Evolutionary conservation across 2,888 invertebrate genomes (phyloP).

Genomic region (Pimpla rufipes): DNA sequence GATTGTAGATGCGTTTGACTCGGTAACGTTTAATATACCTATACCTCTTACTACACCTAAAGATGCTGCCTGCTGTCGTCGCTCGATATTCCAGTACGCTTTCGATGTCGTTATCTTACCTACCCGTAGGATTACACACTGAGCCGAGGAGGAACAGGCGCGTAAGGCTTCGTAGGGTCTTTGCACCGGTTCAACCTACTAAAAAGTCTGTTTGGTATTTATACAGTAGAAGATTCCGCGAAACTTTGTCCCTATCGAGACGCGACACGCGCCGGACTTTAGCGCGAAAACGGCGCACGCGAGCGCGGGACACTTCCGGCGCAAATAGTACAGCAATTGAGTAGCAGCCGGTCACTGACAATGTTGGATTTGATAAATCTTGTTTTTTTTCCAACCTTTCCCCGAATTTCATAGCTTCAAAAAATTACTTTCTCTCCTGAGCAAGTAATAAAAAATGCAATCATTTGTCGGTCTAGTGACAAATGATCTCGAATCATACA

Average conservation of each 20-base stretch:
- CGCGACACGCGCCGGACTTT: not conserved
- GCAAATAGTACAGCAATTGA: not conserved
- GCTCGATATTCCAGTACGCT: slow-evolving; percentile 69
- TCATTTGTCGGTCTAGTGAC: not conserved
- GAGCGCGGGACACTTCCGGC: not conserved
- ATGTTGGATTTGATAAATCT: not conserved
- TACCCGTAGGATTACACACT: slow-evolving; percentile 58
- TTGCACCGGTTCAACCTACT: slow-evolving; percentile 40
- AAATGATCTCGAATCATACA: not conserved
- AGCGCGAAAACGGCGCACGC: not conserved
- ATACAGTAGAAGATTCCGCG: slow-evolving; percentile 22
- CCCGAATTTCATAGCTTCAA: too few species aligned
- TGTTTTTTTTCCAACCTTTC: not conserved
- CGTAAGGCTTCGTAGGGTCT: slow-evolving; percentile 48
- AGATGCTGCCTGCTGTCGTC: slow-evolving; percentile 48
- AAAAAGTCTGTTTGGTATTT: slow-evolving; percentile 20
- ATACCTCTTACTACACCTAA: slow-evolving; percentile 26
- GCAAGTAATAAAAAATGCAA: not conserved
- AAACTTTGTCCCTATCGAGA: slow-evolving; percentile 15
- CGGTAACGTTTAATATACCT: slow-evolving; percentile 18
- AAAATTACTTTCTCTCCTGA: not conserved
- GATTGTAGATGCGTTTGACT: slow-evolving; percentile 12
- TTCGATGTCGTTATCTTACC: slow-evolving; percentile 70
- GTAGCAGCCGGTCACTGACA: not conserved
- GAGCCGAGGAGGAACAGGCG: slow-evolving; percentile 4